These are phyloP conservation scores for Lithophane socia DNA, from an alignment of 2,888 invertebrate species.

Conservation along the genomic window DNA sequence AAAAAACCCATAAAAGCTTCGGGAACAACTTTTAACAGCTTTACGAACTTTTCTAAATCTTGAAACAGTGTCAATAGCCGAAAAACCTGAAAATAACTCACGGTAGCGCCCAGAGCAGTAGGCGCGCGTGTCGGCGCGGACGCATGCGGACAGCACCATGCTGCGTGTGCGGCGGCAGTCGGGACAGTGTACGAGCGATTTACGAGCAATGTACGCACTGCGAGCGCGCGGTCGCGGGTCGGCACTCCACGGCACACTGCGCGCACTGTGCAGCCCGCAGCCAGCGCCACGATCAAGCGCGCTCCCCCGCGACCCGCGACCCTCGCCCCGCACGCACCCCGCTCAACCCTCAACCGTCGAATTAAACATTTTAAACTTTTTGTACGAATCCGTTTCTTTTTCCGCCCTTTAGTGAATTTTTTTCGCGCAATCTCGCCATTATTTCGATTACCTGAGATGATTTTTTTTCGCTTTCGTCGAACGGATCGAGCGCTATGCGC, in stretches of 20 bases:
- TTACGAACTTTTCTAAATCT: background rate
- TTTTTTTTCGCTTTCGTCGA: conserved; percentile 84
- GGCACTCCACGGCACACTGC: conserved; percentile 39
- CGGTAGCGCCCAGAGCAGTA: conserved; percentile 83
- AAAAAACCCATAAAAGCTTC: background rate
- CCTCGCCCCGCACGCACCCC: conserved; percentile 59
- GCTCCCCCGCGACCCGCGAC: conserved; percentile 45
- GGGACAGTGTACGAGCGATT: background rate
- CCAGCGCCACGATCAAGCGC: background rate
- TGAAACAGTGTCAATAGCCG: background rate
- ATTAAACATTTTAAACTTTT: conserved; percentile 87
- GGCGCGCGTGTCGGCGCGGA: conserved; percentile 81
- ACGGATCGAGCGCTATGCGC: conserved; percentile 82
- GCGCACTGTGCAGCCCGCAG: conserved; percentile 5
- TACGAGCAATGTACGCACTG: conserved; percentile 16
- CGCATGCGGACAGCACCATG: conserved; percentile 87
- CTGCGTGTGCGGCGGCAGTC: conserved; percentile 19
- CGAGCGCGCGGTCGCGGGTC: conserved; percentile 25
- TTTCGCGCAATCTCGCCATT: conserved; percentile 88
- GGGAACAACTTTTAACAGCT: background rate
- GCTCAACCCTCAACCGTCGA: conserved; percentile 79
- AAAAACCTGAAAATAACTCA: conserved; percentile 75
- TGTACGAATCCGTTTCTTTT: conserved; percentile 89
- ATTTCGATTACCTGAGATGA: conserved; percentile 90
- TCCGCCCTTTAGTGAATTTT: conserved; percentile 90